Base-by-base conservation (phyloP, 2,113 vertebrate genomes). In the Actinemys pallida region DNA sequence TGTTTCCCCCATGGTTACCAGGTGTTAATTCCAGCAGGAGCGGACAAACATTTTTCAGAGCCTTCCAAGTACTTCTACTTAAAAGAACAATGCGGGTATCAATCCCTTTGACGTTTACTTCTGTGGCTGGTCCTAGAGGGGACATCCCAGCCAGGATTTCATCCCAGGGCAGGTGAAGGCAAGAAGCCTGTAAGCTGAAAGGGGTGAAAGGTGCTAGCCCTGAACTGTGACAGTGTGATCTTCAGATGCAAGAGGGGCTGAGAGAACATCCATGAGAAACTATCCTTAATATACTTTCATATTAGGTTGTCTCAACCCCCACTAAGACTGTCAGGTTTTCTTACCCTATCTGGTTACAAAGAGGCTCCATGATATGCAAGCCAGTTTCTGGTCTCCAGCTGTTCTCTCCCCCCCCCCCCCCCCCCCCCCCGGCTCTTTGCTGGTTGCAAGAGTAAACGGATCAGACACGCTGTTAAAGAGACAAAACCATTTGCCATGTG, bases 1-100 rank as follows among this genome's bases (percentile, higher is more conserved):
- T 0, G 0, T 39, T 3, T 42, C 45, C n/a, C 53, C 1, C 24
- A 47, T 14, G 75, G 20, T 76, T 25, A 24, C 22, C 39, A 25
- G 39, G 10, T 45, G 25, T 76, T 76, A 25, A 76, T 27, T 45
- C 75, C 25, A 47, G 25, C 1, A 49, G 31, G 27, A n/a, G 17
- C 3, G 5, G 54, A 6, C 17, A n/a, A 47, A 87, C 8, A n/a
- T 50, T 94, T 42, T 31, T 35, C 47, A 29, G 45, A 59, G 1
- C 9, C 57, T 52, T 19, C n/a, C 49, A 31, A 3, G 10, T 45
- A 81, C 75, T 62, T 62, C 8, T 31, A 39, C 17, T 72, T 72
- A 72, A 69, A 69, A 72, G 19, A 72, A 39, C 35, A 72, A 72
- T 19, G 65, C 4, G 2, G 19, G 9, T n/a, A 39, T 72, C 65